These are phyloP conservation scores for Pterobdella sp. DNA, from an alignment of 2,888 invertebrate species.

Conservation along the genomic window DNA sequence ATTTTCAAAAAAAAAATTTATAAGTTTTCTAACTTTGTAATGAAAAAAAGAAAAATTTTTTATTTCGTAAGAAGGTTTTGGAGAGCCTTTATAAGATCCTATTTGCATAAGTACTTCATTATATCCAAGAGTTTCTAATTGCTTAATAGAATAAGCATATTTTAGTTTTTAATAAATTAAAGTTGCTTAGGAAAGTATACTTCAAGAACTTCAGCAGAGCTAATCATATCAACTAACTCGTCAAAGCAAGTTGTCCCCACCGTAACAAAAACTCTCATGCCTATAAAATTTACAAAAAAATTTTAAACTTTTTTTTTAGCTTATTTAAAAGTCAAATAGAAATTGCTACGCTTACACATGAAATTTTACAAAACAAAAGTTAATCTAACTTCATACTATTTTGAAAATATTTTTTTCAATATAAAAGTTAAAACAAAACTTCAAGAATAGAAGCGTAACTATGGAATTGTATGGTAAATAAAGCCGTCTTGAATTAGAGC, in stretches of 20 bases:
- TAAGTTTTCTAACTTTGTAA: background rate
- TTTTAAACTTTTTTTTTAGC: background rate
- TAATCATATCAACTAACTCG: background rate
- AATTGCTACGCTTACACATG: no score
- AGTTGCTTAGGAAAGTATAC: no score
- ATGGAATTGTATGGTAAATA: no score
- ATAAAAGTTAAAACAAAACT: no score
- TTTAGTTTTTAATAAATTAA: background rate
- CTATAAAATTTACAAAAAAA: background rate
- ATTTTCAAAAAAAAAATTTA: background rate
- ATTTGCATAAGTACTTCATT: background rate
- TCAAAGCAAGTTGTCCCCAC: background rate
- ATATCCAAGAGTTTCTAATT: background rate
- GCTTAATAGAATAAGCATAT: background rate
- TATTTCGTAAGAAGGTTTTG: background rate
- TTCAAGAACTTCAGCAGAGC: background rate
- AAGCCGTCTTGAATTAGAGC: no score
- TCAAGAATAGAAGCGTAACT: no score
- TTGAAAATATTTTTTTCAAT: no score
- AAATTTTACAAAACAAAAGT: no score
- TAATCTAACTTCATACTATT: no score
- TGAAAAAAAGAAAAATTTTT: background rate
- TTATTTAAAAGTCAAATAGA: no score
- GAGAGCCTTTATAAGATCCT: background rate
- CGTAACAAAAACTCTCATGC: slow-evolving; percentile 8